phyloP scores from a whole-genome alignment of 2,113 vertebrate genomes.

The Siphamia tubifer region DNA sequence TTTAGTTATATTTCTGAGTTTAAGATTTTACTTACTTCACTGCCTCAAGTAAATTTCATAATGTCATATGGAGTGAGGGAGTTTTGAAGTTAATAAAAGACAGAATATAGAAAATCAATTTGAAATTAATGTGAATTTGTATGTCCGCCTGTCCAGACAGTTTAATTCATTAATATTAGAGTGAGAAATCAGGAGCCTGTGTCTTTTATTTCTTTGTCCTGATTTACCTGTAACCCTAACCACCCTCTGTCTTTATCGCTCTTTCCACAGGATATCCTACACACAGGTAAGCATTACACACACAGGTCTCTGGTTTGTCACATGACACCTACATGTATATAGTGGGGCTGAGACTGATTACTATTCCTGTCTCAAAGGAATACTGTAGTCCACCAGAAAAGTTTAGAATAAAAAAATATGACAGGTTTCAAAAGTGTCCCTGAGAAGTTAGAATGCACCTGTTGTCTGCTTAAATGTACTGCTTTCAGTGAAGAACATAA shows the following conservation, averaged over 20 bases:
- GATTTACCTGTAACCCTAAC: constrained; percentile 36
- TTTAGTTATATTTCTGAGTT: no score
- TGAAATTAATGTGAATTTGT: no score
- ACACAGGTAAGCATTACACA: constrained; percentile 40
- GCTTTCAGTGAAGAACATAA: no score
- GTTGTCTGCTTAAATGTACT: no score
- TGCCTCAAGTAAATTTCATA: not conserved
- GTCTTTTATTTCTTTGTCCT: not conserved
- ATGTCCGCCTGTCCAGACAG: not conserved
- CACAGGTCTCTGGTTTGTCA: not conserved
- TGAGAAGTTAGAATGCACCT: no score
- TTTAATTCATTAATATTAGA: not conserved
- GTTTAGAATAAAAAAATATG: no score
- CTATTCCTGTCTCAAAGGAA: not conserved
- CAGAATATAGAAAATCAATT: no score
- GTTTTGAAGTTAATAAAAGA: no score
- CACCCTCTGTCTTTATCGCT: constrained; percentile 1
- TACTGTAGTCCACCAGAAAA: no score
- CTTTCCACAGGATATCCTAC: constrained; percentile 41
- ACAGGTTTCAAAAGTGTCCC: not conserved
- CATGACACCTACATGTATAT: not conserved
- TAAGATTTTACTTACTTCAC: no score
- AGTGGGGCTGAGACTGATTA: not conserved
- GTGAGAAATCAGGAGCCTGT: not conserved
- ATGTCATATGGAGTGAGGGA: no score